These are phyloP conservation scores for Calosoma granatense DNA, from an alignment of 1,140 invertebrate species.

Conservation along the genomic window DNA sequence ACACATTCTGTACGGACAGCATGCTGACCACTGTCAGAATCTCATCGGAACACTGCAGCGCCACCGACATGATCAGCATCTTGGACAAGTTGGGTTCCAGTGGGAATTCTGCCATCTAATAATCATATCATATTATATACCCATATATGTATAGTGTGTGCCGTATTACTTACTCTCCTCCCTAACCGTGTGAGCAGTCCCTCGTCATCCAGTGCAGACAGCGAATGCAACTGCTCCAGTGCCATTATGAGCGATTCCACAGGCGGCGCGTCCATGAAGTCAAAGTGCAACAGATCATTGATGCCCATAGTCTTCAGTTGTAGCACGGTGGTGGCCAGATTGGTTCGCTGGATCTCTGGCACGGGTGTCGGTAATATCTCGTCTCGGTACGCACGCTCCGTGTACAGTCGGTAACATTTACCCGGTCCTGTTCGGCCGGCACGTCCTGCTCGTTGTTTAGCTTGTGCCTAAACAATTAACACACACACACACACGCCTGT, in stretches of 20 bases:
- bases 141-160: background rate
- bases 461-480: slow-evolving; percentile 68
- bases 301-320: slow-evolving; percentile 99
- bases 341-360: slow-evolving; percentile 98
- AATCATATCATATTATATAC: slow-evolving; percentile 18
- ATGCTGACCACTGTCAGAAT: slow-evolving; percentile 98
- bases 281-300: slow-evolving; percentile 98
- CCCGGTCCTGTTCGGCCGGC: slow-evolving; percentile 96
- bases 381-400: slow-evolving; percentile 94
- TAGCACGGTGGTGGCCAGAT: slow-evolving; percentile 89
- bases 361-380: slow-evolving; percentile 98
- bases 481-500: background rate
- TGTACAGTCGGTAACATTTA: slow-evolving; percentile 96
- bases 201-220: slow-evolving; percentile 95
- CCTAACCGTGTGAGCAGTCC: slow-evolving; percentile 89
- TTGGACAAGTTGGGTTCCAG: slow-evolving; percentile 98
- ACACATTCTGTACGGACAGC: slow-evolving; percentile 98
- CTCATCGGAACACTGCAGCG: slow-evolving; percentile 97
- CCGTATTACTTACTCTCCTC: slow-evolving; percentile 51
- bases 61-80: slow-evolving; percentile 98
- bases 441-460: slow-evolving; percentile 92
- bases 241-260: slow-evolving; percentile 96
- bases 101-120: slow-evolving; percentile 97
- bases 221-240: slow-evolving; percentile 90
- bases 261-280: slow-evolving; percentile 99